Percentiles rank a stretch among this genome's conserved stretches.
These are phyloP conservation scores for Tarsius wallacei DNA, from an alignment of 2,797 vertebrate species.

Conservation along the genomic window DNA sequence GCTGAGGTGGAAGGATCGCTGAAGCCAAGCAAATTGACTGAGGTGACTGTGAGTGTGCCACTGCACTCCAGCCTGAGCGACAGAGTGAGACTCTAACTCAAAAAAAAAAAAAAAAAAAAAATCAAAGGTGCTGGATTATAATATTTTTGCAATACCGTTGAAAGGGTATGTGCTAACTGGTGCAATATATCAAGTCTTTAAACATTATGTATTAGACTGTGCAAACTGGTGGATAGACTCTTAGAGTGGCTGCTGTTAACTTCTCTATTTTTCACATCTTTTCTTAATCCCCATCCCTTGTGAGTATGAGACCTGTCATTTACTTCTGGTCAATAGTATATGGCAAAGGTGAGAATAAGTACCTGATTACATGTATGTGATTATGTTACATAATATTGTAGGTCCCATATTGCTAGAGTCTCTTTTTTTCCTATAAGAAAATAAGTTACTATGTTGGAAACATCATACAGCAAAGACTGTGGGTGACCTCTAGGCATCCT, in stretches of 20 bases:
- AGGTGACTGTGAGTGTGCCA: too few relatives aligned
- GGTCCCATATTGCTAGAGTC: neutral
- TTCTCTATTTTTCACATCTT: neutral
- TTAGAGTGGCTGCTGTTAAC: neutral
- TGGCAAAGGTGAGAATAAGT: neutral
- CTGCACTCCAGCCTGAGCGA: too few relatives aligned
- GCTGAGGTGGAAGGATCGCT: too few relatives aligned
- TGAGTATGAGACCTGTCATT: neutral
- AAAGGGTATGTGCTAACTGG: neutral
- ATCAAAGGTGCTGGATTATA: neutral
- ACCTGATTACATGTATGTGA: neutral
- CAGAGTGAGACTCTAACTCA: too few relatives aligned
- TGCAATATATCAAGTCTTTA: neutral
- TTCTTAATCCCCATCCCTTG: neutral
- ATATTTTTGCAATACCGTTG: neutral
- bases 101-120: too few relatives aligned
- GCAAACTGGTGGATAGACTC: neutral
- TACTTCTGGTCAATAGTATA: slow-evolving; percentile 1
- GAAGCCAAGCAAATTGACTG: too few relatives aligned
- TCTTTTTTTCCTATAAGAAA: neutral
- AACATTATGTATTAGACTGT: neutral
- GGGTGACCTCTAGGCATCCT: neutral
- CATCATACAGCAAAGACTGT: fast-evolving
- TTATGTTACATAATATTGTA: neutral
- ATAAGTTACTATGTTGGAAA: neutral